A percentile compares a stretch with the other conserved stretches of the same genome.
These are phyloP conservation scores for Leptarthrus brevirostris DNA, from an alignment of 2,888 invertebrate genomes.

Conservation along the genomic window DNA sequence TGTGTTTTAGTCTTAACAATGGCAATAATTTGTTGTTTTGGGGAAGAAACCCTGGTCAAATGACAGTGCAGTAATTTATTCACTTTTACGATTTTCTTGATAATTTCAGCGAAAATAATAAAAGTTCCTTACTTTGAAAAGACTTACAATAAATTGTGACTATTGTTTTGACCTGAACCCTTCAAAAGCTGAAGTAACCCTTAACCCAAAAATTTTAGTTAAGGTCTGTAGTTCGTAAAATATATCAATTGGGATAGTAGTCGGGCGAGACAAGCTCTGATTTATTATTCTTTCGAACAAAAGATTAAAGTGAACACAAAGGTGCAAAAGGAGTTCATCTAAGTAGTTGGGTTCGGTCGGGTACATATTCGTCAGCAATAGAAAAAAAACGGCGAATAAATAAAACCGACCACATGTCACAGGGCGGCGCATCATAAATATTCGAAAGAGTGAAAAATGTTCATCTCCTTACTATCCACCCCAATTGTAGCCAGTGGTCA, in stretches of 20 bases:
- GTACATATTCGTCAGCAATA: slow-evolving; percentile 15
- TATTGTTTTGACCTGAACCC: too few relatives aligned
- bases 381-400: slow-evolving; percentile 14
- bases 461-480: slow-evolving; percentile 39
- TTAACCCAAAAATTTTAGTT: too few relatives aligned
- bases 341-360: slow-evolving; percentile 13
- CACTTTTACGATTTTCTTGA: too few relatives aligned
- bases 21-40: too few relatives aligned
- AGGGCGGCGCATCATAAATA: slow-evolving; percentile 44
- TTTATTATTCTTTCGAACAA: slow-evolving; percentile 13
- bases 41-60: too few relatives aligned
- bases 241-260: slow-evolving; percentile 32
- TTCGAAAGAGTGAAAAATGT: slow-evolving; percentile 45
- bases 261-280: slow-evolving; percentile 10
- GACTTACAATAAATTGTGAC: too few relatives aligned
- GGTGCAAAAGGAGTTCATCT: slow-evolving; percentile 14
- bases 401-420: slow-evolving; percentile 43
- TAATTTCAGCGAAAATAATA: too few relatives aligned
- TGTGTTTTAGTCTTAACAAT: too few relatives aligned
- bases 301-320: slow-evolving; percentile 4
- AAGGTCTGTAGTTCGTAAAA: not conserved
- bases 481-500: slow-evolving; percentile 26
- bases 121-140: too few relatives aligned
- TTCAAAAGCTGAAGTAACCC: too few relatives aligned
- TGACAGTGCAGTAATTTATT: too few relatives aligned